phyloP scores from a whole-genome alignment of 2,113 vertebrate genomes.

The Odontophorus gujanensis region DNA sequence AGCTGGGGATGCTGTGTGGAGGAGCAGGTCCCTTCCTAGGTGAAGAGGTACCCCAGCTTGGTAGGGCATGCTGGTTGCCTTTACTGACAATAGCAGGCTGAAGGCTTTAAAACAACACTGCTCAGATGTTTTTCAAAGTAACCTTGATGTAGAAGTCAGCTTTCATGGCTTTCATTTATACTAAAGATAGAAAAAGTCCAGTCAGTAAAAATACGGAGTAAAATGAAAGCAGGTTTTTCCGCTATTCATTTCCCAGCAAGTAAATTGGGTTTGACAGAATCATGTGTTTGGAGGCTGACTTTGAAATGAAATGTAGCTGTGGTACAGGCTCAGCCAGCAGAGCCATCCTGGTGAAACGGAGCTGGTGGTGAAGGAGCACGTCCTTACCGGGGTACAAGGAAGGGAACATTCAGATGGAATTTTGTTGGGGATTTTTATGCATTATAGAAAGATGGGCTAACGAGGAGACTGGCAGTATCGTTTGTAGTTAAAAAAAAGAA shows the following conservation, averaged over 20 bases:
- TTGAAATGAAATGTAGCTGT: neutral
- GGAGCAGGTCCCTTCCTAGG: neutral
- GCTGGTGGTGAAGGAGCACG: neutral
- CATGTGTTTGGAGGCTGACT: neutral
- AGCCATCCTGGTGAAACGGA: neutral
- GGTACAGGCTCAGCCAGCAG: neutral
- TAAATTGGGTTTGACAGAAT: neutral
- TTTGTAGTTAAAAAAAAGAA: neutral
- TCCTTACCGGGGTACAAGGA: neutral
- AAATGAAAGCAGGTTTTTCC: neutral
- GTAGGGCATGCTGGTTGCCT: neutral
- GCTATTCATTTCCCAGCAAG: neutral
- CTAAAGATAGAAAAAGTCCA: neutral
- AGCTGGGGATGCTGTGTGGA: neutral
- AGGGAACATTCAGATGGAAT: accelerated
- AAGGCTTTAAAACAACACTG: neutral
- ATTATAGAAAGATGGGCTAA: neutral
- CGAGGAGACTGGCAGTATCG: neutral
- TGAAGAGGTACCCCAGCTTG: neutral
- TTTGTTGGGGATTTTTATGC: neutral
- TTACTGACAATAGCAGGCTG: neutral
- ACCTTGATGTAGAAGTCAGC: neutral
- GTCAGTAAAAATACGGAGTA: neutral
- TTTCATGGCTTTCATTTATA: neutral
- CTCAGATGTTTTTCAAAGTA: neutral